Percentiles rank a stretch among this genome's conserved stretches.
Evolutionary conservation across 2,113 vertebrate species (phyloP).

Genomic region (Pangasianodon hypophthalmus): DNA sequence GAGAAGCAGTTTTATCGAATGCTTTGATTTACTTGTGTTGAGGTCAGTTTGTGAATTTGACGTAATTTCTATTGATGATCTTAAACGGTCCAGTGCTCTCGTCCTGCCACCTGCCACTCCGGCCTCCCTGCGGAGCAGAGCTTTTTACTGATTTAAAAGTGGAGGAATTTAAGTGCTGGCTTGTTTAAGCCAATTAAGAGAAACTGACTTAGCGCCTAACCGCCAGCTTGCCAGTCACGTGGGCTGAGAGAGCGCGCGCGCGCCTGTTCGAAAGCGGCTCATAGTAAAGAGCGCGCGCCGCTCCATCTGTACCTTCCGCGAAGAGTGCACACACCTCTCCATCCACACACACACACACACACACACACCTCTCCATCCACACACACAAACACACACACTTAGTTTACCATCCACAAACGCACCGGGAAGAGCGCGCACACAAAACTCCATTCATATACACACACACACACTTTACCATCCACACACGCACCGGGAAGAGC

Average conservation of each 20-base stretch:
- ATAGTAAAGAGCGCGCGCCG: slow-evolving; percentile 63
- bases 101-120: slow-evolving; percentile 76
- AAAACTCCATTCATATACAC: too few relatives aligned
- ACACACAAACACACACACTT: not conserved
- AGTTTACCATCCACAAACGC: not conserved
- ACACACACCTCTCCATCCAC: too few relatives aligned
- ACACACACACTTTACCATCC: not conserved
- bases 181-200: slow-evolving; percentile 69
- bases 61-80: slow-evolving; percentile 11
- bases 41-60: slow-evolving; percentile 1
- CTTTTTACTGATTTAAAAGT: slow-evolving; percentile 73
- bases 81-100: slow-evolving; percentile 5
- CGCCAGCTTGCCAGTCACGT: slow-evolving; percentile 72
- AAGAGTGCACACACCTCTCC: not conserved
- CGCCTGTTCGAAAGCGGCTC: slow-evolving; percentile 57
- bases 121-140: slow-evolving; percentile 48
- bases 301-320: slow-evolving; percentile 48
- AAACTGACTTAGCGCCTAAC: slow-evolving; percentile 68
- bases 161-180: slow-evolving; percentile 69
- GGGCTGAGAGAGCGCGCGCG: slow-evolving; percentile 52
- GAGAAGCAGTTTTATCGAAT: not conserved
- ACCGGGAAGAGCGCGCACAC: not conserved
- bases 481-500: not conserved
- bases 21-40: not conserved
- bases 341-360: too few relatives aligned